phyloP scores from a whole-genome alignment of 2,888 invertebrate genomes.

The Patella ulyssiponensis region DNA sequence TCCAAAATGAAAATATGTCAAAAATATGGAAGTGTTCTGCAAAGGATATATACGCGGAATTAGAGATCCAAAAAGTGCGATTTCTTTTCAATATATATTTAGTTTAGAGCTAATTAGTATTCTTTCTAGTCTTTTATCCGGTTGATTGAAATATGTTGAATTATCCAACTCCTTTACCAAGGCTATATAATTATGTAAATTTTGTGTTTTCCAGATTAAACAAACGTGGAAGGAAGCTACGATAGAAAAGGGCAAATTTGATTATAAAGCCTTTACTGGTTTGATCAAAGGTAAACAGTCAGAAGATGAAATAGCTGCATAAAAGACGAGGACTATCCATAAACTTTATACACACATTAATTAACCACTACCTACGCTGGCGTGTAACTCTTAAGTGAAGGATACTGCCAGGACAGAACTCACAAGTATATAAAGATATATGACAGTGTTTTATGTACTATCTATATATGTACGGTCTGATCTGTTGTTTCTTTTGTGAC shows the following conservation, averaged over 20 bases:
- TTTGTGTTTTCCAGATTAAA: slow-evolving; percentile 12
- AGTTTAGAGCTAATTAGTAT: too few relatives aligned
- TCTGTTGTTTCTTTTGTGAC: background rate
- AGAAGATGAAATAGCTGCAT: slow-evolving; percentile 15
- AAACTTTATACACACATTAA: background rate
- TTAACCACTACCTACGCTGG: background rate
- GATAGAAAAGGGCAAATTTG: slow-evolving; percentile 18
- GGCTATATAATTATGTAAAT: background rate
- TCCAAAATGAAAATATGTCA: too few relatives aligned
- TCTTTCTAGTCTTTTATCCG: too few relatives aligned
- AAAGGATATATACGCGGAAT: too few relatives aligned
- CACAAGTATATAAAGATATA: background rate
- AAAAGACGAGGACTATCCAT: background rate
- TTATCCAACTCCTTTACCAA: background rate
- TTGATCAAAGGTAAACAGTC: slow-evolving; percentile 18
- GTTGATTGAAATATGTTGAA: too few relatives aligned
- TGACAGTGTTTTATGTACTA: background rate
- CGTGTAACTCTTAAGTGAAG: too few relatives aligned
- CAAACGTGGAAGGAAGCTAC: slow-evolving; percentile 24
- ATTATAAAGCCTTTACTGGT: slow-evolving; percentile 18
- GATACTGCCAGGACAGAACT: too few relatives aligned
- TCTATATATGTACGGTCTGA: background rate
- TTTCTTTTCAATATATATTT: too few relatives aligned
- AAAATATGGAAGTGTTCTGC: too few relatives aligned
- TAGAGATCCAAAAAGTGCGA: too few relatives aligned